phyloP scores from a whole-genome alignment of 2,113 vertebrate species.

The Leucoraja erinaceus region DNA sequence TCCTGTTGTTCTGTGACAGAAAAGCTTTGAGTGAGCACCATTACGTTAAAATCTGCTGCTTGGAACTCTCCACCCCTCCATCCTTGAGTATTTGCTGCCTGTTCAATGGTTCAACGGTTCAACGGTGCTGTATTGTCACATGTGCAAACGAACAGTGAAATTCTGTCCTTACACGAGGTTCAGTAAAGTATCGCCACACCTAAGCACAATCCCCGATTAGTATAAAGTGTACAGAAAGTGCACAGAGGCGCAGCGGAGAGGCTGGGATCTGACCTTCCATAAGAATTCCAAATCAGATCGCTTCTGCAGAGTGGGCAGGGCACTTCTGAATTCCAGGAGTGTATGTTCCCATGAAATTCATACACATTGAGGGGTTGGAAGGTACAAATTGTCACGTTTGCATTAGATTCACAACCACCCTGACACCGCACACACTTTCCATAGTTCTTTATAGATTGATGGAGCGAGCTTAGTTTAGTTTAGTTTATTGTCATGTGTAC shows the following conservation, averaged over 20 bases:
- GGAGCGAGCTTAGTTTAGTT: no score
- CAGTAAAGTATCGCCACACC: no score
- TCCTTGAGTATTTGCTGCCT: not conserved
- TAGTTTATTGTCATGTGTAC: no score
- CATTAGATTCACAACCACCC: no score
- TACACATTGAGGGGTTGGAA: not conserved
- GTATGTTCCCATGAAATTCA: not conserved
- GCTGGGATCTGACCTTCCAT: not conserved
- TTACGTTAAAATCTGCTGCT: not conserved
- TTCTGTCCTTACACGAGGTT: no score
- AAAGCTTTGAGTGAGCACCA: constrained; percentile 2
- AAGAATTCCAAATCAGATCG: not conserved
- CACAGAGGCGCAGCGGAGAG: not conserved
- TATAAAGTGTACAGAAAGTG: no score
- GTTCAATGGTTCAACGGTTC: no score
- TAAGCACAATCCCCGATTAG: no score
- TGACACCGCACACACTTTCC: no score
- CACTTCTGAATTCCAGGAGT: not conserved
- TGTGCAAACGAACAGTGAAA: no score
- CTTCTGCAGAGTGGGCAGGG: not conserved
- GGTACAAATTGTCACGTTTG: not conserved
- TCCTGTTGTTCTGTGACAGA: not conserved
- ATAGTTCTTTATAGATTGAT: no score
- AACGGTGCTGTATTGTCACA: no score
- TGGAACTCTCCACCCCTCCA: not conserved